Evolutionary conservation across 2,888 invertebrate species (phyloP), one percentile per base, ranked within the genome.

Genomic region (Drosophila niveifrons): DNA sequence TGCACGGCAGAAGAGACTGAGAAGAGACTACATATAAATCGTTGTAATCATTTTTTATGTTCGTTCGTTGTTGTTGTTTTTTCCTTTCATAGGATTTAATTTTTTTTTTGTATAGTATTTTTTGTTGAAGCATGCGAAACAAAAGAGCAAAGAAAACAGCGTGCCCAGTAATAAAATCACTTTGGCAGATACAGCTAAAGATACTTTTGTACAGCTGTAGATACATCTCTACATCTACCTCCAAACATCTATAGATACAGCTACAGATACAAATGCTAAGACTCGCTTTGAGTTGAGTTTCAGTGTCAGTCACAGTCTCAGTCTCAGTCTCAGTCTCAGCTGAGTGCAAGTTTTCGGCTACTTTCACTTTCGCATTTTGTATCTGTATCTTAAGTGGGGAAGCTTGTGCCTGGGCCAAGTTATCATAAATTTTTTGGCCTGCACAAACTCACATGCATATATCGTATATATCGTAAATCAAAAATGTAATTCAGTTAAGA

Each of bases 301-400:
- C 29, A 23, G 23, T 6, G 4, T 23, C 23, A 23, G 23, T 6
- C 6, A 4, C 23, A 23, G 6, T 39, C 29, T 66, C 29, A 23
- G 23, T 6, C 6, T 23, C 23, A 23, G 23, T 6, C 6, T 23
- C 23, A 23, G 6, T 39, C 15, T 59, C 55, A 23, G 39, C 28
- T n/a, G 28, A 72, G 71, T 82, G 76, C 71, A 78, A 83, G 74
- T 82, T 72, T 66, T 80, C 56, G 87, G 72, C 58, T 67, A 82
- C 83, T 83, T 83, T 83, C 83, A 87, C 83, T 87, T 83, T 83
- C 82, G 78, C 72, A 71, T 73, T 75, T 63, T 51, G 57, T 46
- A 47, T 28, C 11, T 59, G 39, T 43, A 59, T 62, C 69, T 77
- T 23, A 23, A 23, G 6, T 23, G 23, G 23, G 23, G 43, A 46